These are phyloP conservation scores for Pseudococcus jackbeardsleyi DNA, from an alignment of 2,888 invertebrate species.

Conservation along the genomic window DNA sequence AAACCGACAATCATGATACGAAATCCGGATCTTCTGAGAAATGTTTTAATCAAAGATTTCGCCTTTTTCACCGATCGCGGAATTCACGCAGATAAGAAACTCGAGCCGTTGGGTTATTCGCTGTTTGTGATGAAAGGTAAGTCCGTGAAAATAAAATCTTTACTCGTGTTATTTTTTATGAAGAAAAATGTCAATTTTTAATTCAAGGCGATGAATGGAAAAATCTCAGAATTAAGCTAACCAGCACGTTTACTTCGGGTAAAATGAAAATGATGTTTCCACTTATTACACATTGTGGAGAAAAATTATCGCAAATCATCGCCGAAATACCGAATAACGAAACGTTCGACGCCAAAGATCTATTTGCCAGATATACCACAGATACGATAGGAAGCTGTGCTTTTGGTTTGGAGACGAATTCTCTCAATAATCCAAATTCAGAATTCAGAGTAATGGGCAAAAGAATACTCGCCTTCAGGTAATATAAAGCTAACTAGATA, in stretches of 20 bases:
- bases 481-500: background rate
- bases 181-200: background rate
- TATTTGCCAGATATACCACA: slow-evolving; percentile 71
- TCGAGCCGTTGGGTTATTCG: background rate
- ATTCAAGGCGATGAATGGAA: slow-evolving; percentile 30
- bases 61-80: slow-evolving; percentile 15
- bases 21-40: slow-evolving; percentile 3
- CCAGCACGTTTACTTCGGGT: background rate
- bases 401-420: slow-evolving; percentile 72
- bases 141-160: background rate
- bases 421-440: slow-evolving; percentile 70
- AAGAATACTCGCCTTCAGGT: slow-evolving; percentile 60
- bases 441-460: slow-evolving; percentile 70
- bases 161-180: too few relatives aligned
- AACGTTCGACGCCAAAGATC: slow-evolving; percentile 70
- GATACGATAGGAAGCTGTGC: slow-evolving; percentile 72
- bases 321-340: background rate
- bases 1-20: background rate
- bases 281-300: background rate
- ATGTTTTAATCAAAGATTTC: slow-evolving; percentile 48
- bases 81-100: background rate
- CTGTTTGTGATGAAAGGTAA: slow-evolving; percentile 29
- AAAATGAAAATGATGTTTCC: slow-evolving; percentile 35
- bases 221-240: slow-evolving; percentile 33
- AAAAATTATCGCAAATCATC: background rate